Evolutionary conservation across 2,888 invertebrate genomes (phyloP).

Genomic region (Agrilus mali): DNA sequence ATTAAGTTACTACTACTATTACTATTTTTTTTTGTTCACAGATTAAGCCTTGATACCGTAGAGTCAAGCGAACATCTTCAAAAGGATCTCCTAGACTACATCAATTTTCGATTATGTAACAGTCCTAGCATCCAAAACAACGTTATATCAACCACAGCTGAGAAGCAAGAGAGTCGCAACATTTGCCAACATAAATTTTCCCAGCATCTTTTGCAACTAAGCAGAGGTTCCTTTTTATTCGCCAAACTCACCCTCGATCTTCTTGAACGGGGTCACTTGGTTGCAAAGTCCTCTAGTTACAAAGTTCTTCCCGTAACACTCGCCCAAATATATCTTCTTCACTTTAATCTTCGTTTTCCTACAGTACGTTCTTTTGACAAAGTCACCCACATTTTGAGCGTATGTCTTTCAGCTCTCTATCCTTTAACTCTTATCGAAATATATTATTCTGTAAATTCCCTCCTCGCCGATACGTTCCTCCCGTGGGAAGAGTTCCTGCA

Average conservation of each 20-base stretch:
- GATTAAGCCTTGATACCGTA: constrained; percentile 59
- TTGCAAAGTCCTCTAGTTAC: constrained; percentile 86
- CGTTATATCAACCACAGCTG: constrained; percentile 46
- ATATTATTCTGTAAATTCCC: constrained; percentile 83
- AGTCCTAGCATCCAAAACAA: constrained; percentile 77
- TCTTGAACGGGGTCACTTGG: constrained; percentile 81
- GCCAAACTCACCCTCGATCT: constrained; percentile 84
- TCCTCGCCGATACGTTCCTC: constrained; percentile 64
- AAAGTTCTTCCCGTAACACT: constrained; percentile 82
- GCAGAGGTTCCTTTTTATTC: constrained; percentile 85
- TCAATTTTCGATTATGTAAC: constrained; percentile 68
- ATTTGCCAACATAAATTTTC: constrained; percentile 68
- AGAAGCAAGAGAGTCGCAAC: constrained; percentile 51
- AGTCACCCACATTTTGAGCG: constrained; percentile 76
- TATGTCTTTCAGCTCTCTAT: constrained; percentile 82
- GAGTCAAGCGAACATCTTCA: constrained; percentile 59
- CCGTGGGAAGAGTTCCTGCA: constrained; percentile 86
- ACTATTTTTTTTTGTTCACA: constrained; percentile 17
- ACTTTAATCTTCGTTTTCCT: constrained; percentile 86
- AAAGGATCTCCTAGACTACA: constrained; percentile 78
- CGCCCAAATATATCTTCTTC: constrained; percentile 79
- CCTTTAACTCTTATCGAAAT: constrained; percentile 84
- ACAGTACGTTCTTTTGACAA: constrained; percentile 84
- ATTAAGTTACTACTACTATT: too few species aligned
- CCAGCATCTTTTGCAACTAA: constrained; percentile 68